Conservation (phyloP, 2,113 vertebrate species). For the Dasyprocta punctata region DNA sequence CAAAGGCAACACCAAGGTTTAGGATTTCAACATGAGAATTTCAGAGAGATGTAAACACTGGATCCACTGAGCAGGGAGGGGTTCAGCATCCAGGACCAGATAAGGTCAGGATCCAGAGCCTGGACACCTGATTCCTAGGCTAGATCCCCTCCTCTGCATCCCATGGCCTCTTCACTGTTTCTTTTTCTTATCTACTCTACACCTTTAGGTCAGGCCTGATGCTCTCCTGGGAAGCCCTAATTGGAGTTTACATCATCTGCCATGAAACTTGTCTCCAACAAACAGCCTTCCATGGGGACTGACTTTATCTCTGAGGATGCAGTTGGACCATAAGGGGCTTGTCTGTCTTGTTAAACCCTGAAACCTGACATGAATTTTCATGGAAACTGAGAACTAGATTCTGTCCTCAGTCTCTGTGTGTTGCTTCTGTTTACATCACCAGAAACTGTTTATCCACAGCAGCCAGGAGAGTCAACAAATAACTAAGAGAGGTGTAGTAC, state of each 20-base stretch:
- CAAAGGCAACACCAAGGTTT: too few species aligned
- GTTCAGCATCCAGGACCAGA: not conserved
- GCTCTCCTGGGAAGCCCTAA: not conserved
- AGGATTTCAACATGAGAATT: not conserved
- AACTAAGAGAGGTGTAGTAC: not conserved
- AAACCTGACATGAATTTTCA: conserved; percentile 38
- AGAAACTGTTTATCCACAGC: conserved; percentile 4
- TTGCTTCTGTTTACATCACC: conserved; percentile 12
- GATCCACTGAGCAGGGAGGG: not conserved
- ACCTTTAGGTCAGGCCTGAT: not conserved
- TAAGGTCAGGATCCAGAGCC: not conserved
- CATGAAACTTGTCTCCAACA: not conserved
- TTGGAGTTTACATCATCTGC: not conserved
- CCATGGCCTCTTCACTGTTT: not conserved
- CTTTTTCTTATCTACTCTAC: not conserved
- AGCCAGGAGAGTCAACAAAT: conserved; percentile 7
- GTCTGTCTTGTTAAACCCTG: not conserved
- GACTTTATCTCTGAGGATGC: not conserved
- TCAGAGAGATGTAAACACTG: not conserved
- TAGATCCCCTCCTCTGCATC: not conserved
- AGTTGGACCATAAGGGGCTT: not conserved
- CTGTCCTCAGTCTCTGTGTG: not conserved
- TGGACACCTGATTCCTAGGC: not conserved
- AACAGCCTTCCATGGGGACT: not conserved
- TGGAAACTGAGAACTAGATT: conserved; percentile 17